Percentiles rank a stretch among this genome's conserved stretches.
Conservation (phyloP, 2,113 vertebrate genomes). For the Anser cygnoides region DNA sequence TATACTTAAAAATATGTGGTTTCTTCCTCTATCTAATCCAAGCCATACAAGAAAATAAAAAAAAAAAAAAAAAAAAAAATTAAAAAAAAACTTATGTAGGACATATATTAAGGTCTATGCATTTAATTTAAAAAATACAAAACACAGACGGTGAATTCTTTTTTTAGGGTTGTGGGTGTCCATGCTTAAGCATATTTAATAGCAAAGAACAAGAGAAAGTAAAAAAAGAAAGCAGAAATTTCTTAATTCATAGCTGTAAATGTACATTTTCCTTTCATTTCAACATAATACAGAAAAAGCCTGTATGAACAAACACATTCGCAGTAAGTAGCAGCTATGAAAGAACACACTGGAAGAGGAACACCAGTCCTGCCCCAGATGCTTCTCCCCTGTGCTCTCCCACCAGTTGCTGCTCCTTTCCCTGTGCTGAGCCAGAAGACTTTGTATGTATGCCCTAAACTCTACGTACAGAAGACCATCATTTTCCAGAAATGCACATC, state of each 20-base stretch:
- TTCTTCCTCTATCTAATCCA: background rate
- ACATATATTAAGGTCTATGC: background rate
- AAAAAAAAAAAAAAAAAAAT: background rate
- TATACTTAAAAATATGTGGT: too few species aligned
- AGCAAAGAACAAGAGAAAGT: background rate
- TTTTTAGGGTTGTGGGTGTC: background rate
- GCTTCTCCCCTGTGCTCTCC: background rate
- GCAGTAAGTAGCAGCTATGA: background rate
- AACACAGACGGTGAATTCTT: background rate
- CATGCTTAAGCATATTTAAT: background rate
- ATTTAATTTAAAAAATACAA: background rate
- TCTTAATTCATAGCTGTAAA: background rate
- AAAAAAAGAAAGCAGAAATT: background rate
- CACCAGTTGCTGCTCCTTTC: background rate
- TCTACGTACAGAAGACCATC: too few species aligned
- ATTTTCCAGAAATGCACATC: background rate
- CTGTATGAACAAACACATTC: background rate
- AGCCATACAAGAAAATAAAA: background rate
- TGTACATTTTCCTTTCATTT: background rate
- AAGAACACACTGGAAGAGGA: background rate
- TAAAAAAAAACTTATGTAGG: background rate
- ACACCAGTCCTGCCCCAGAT: background rate
- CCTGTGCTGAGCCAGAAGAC: background rate
- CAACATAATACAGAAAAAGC: background rate
- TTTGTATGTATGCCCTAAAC: background rate